A percentile compares a stretch with the other conserved stretches of the same genome.
Evolutionary conservation across 2,797 vertebrate species (phyloP).

Genomic region (Yasuhikotakia modesta): DNA sequence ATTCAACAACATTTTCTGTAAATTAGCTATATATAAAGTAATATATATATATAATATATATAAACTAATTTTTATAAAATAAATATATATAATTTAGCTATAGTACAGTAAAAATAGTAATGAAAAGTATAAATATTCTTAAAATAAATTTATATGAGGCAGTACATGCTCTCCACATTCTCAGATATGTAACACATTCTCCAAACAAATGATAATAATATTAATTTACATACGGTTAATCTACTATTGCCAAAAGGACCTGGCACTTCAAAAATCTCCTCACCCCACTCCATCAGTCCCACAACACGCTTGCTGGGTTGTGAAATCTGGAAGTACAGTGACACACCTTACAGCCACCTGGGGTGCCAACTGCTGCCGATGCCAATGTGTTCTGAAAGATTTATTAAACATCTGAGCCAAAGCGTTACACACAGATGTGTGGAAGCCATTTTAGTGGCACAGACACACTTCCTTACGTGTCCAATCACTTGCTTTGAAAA

Average conservation of each 20-base stretch:
- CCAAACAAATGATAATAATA: no score
- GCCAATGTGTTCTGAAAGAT: slow-evolving; percentile 27
- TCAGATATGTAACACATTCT: no score
- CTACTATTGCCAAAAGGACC: slow-evolving; percentile 64
- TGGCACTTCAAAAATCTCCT: slow-evolving; percentile 71
- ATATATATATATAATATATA: no score
- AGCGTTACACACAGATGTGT: slow-evolving; percentile 32
- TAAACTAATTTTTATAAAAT: no score
- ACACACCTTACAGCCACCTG: slow-evolving; percentile 35
- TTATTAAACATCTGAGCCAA: slow-evolving; percentile 40
- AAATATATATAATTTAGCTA: no score
- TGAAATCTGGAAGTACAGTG: slow-evolving; percentile 65
- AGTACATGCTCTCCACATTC: no score
- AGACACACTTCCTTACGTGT: not conserved
- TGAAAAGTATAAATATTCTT: slow-evolving; percentile 10
- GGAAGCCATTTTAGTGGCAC: not conserved
- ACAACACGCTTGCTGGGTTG: slow-evolving; percentile 64
- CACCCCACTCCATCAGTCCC: slow-evolving; percentile 64
- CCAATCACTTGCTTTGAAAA: not conserved
- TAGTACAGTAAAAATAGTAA: no score
- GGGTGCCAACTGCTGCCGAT: slow-evolving; percentile 51
- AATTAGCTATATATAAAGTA: not conserved
- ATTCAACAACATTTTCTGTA: not conserved
- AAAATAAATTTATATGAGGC: no score
- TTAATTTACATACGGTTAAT: no score